phyloP scores from a whole-genome alignment of 1,140 invertebrate genomes.

The Lethrus apterus region DNA sequence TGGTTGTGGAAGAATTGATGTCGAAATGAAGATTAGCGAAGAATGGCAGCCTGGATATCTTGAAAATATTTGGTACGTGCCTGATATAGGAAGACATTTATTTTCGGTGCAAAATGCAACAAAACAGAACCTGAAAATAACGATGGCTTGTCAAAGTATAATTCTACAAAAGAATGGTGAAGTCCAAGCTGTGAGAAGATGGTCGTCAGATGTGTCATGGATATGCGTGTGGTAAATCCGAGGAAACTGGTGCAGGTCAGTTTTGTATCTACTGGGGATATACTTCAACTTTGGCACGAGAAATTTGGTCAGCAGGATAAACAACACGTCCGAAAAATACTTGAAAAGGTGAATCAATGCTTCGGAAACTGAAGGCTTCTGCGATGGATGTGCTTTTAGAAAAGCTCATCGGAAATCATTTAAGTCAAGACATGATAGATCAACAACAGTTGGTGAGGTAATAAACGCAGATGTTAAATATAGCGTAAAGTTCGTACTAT shows the following conservation, averaged over 20 bases:
- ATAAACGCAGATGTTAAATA: slow-evolving; percentile 43
- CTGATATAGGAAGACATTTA: too few species aligned
- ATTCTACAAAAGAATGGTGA: too few species aligned
- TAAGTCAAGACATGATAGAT: slow-evolving; percentile 20
- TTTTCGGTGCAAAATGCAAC: slow-evolving; percentile 23
- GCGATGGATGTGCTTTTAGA: slow-evolving; percentile 31
- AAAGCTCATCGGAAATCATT: slow-evolving; percentile 37
- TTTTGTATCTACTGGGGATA: slow-evolving; percentile 4
- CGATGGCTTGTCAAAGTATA: too few species aligned
- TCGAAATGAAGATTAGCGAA: slow-evolving; percentile 26
- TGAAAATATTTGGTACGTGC: slow-evolving; percentile 38
- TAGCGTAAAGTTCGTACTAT: too few species aligned
- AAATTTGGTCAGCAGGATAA: slow-evolving; percentile 41
- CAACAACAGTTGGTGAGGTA: slow-evolving; percentile 33
- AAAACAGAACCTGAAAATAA: slow-evolving; percentile 3
- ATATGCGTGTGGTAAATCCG: too few species aligned
- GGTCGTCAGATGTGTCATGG: too few species aligned
- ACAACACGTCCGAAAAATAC: slow-evolving; percentile 34
- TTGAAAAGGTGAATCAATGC: too few species aligned
- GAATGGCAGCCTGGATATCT: slow-evolving; percentile 26
- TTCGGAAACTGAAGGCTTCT: not conserved
- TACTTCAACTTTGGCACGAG: slow-evolving; percentile 38
- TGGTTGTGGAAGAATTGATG: slow-evolving; percentile 21
- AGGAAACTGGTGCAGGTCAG: too few species aligned
- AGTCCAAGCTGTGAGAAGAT: too few species aligned